These are phyloP conservation scores for Drosophila nikananu DNA, from an alignment of 1,140 invertebrate species.

Conservation along the genomic window DNA sequence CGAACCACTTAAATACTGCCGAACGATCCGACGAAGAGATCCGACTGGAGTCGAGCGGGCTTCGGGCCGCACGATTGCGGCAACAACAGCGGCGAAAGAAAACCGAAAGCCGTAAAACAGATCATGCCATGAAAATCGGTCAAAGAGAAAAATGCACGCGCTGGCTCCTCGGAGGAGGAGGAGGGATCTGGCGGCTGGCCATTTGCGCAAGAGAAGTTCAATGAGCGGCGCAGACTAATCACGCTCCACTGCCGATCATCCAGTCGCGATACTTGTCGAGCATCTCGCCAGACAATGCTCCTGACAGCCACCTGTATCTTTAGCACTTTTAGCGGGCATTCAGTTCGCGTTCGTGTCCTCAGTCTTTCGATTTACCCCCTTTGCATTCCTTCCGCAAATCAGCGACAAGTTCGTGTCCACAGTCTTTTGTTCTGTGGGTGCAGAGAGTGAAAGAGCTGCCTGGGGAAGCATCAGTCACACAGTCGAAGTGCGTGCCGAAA, in stretches of 20 bases:
- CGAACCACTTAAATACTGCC: conserved; percentile 72
- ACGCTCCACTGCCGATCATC: conserved; percentile 61
- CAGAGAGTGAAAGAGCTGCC: conserved; percentile 4
- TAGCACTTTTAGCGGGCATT: conserved; percentile 32
- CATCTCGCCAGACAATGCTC: conserved; percentile 12
- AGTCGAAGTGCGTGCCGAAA: conserved; percentile 32
- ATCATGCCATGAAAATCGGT: conserved; percentile 82
- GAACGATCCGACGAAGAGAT: conserved; percentile 16
- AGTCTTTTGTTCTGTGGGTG: conserved; percentile 45
- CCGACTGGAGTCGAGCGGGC: conserved; percentile 11
- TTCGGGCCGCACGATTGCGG: conserved; percentile 50
- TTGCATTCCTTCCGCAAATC: neutral
- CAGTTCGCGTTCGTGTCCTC: conserved; percentile 10
- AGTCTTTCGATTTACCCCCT: conserved; percentile 3
- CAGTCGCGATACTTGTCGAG: conserved; percentile 5
- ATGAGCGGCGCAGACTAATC: conserved; percentile 68
- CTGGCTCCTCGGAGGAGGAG: conserved; percentile 33
- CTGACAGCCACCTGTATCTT: neutral
- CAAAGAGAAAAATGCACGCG: conserved; percentile 80
- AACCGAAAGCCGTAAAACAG: conserved; percentile 82
- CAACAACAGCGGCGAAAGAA: conserved; percentile 60
- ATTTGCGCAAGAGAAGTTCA: conserved; percentile 80
- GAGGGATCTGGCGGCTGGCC: conserved; percentile 14
- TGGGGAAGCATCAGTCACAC: neutral
- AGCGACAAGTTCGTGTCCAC: conserved; percentile 7